Evolutionary conservation across 2,888 invertebrate species (phyloP).

Genomic region (Sminthurinus aureus): DNA sequence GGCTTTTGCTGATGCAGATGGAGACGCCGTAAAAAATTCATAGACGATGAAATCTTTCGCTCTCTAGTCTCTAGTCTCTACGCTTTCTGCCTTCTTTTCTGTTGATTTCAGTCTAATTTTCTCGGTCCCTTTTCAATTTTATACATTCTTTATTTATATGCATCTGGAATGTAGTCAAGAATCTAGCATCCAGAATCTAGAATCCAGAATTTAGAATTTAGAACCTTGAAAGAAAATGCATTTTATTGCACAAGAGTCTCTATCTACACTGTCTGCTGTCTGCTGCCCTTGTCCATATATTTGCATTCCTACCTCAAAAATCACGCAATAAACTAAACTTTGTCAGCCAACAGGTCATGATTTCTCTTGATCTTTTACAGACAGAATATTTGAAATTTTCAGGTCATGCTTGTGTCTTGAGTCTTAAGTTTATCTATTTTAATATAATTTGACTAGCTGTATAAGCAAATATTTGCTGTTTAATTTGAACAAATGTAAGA

Average conservation of each 20-base stretch:
- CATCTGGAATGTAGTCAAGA: neutral
- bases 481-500: neutral
- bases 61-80: neutral
- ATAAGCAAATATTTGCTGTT: neutral
- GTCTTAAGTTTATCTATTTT: neutral
- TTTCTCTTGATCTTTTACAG: neutral
- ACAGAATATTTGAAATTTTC: too few species aligned
- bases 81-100: too few species aligned
- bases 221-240: too few species aligned
- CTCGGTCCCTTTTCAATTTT: neutral
- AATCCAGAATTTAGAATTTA: neutral
- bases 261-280: too few species aligned
- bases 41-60: neutral
- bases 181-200: neutral
- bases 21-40: constrained; percentile 4
- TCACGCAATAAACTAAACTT: neutral
- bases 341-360: neutral
- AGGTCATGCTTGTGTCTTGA: neutral
- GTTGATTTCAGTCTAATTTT: neutral
- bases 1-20: constrained; percentile 7
- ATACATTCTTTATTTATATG: neutral
- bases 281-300: too few species aligned
- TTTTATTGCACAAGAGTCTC: too few species aligned
- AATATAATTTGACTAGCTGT: too few species aligned
- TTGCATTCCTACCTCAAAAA: neutral